Evolutionary conservation across 2,797 vertebrate genomes (phyloP).

Genomic region (Crenichthys baileyi): DNA sequence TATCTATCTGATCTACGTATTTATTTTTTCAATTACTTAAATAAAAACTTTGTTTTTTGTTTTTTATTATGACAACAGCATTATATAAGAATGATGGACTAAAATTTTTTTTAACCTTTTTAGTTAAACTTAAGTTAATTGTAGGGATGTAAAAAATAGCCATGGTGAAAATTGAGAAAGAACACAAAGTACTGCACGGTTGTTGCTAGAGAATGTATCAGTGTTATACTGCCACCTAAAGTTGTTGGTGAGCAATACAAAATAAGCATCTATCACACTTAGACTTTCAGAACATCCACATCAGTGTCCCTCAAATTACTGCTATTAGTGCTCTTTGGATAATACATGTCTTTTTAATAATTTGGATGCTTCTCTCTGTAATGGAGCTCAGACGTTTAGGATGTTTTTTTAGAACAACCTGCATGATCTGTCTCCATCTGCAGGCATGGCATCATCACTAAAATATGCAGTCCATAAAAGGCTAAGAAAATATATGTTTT

Average conservation of each 20-base stretch:
- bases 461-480: slow-evolving; percentile 14
- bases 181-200: not conserved
- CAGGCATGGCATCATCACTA: slow-evolving; percentile 36
- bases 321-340: not conserved
- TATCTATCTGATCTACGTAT: no score
- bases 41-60: no score
- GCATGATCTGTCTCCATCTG: slow-evolving; percentile 18
- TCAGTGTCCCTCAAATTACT: not conserved
- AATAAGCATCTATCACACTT: not conserved
- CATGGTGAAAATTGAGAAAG: no score
- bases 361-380: not conserved
- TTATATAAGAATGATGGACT: no score
- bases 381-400: not conserved
- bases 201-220: slow-evolving; percentile 4
- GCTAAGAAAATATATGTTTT: not conserved
- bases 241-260: slow-evolving; percentile 50
- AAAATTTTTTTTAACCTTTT: no score
- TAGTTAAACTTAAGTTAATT: no score
- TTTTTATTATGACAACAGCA: no score
- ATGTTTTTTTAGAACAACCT: not conserved
- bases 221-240: slow-evolving; percentile 69
- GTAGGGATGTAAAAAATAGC: not conserved
- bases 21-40: no score
- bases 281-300: not conserved
- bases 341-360: not conserved